These are phyloP conservation scores for Lasioglossum lativentre DNA, from an alignment of 2,888 invertebrate species.

Conservation along the genomic window DNA sequence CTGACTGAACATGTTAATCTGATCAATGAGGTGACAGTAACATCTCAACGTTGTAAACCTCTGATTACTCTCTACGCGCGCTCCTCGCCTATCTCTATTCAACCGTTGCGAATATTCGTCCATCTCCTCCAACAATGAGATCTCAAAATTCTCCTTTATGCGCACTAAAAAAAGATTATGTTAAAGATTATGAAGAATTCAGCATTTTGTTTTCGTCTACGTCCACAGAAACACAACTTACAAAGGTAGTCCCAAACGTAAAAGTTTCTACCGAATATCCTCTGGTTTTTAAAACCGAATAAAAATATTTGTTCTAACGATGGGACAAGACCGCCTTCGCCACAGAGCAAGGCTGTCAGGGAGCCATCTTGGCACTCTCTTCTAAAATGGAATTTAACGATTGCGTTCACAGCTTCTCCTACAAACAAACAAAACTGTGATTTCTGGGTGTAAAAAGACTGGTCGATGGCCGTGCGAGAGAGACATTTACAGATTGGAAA, in stretches of 20 bases:
- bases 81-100: constrained; percentile 76
- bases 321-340: constrained; percentile 96
- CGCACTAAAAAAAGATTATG: constrained; percentile 86
- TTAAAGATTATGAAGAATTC: background rate
- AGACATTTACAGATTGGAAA: background rate
- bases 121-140: constrained; percentile 89
- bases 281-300: constrained; percentile 96
- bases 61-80: constrained; percentile 77
- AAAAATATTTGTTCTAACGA: constrained; percentile 97
- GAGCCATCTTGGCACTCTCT: constrained; percentile 93
- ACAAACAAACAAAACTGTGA: background rate
- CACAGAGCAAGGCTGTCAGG: constrained; percentile 96
- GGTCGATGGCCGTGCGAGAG: no score
- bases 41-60: constrained; percentile 91
- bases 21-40: constrained; percentile 95
- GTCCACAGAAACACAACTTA: constrained; percentile 84
- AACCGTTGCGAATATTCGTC: constrained; percentile 82
- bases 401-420: constrained; percentile 98
- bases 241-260: constrained; percentile 99
- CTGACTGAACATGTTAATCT: constrained; percentile 93
- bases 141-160: constrained; percentile 93
- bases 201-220: no score
- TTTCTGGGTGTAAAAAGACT: no score
- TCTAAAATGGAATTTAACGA: constrained; percentile 98
- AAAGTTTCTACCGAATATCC: constrained; percentile 96